Evolutionary conservation across 2,797 vertebrate genomes (phyloP), one percentile per base, ranked within the genome.

Genomic region (Phylloscopus collybita): DNA sequence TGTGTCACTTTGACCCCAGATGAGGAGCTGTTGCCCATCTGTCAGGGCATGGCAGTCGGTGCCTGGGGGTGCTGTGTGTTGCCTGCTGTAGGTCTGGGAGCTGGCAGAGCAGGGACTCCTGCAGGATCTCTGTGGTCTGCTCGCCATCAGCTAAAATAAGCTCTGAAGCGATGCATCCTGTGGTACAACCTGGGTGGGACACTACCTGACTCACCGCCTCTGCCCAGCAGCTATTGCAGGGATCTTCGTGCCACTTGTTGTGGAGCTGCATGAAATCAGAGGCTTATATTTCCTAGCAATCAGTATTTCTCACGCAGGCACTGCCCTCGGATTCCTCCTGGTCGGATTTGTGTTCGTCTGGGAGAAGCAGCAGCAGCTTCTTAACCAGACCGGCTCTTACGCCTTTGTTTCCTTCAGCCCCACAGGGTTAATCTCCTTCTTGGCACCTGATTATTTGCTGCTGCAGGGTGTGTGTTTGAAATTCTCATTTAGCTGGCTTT

Each of bases 381-480:
- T 90, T 88, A 57, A 95, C 57, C 80, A 61, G 60, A 69, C 65
- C 4, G 5, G 73, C 61, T 89, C 83, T 89, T 85, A 42, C 0
- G 66, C 85, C 85, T 91, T 94, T 96, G 91, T 95, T 94, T 92
- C 67, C 71, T 91, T 83, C 78, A 69, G 72, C 76, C 73, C 57
- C 47, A 4, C 42, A 27, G 86, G 78, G 91, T 95, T 96, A 95
- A 96, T 96, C 95, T 94, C 74, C 62, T 86, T 26, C 91, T 92
- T 95, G 93, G 95, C 94, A 94, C 96, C 90, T 94, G 93, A 92
- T 96, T 93, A 87, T 96, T 95, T 93, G 64, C 64, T 1, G 7
- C 93, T 95, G 86, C 2, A 4, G 95, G 83, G 40, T 88, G 61
- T 27, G 4, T 49, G 60, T 84, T 96, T 85, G 90, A 80, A 95